A percentile compares a stretch with the other conserved stretches of the same genome.
These are phyloP conservation scores for Ambastaia sidthimunki DNA, from an alignment of 2,797 vertebrate genomes.

Conservation along the genomic window DNA sequence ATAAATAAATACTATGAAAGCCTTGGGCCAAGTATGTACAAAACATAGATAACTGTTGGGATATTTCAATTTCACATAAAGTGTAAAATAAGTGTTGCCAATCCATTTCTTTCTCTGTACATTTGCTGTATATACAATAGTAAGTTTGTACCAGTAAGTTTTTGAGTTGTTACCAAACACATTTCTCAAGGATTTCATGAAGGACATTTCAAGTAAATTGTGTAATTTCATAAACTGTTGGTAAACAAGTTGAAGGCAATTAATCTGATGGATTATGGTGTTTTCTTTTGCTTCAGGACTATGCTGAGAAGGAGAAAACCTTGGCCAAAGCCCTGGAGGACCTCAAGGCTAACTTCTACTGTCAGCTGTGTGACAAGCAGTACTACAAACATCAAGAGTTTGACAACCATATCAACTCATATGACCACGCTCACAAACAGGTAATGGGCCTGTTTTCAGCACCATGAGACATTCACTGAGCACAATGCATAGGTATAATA, in stretches of 20 bases:
- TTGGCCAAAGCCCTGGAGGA: constrained; percentile 86
- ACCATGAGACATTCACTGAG: constrained; percentile 14
- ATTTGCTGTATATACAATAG: too few species aligned
- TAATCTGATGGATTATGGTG: constrained; percentile 20
- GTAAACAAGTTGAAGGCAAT: not conserved
- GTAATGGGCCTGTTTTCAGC: constrained; percentile 68
- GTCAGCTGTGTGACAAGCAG: constrained; percentile 95
- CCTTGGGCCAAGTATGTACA: too few species aligned
- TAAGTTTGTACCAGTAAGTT: too few species aligned
- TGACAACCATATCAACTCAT: constrained; percentile 99
- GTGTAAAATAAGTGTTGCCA: too few species aligned
- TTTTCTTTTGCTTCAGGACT: constrained; percentile 76
- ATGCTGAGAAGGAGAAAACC: constrained; percentile 86
- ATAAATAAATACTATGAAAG: too few species aligned
- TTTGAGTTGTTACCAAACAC: not conserved
- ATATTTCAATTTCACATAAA: too few species aligned
- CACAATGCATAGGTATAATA: constrained; percentile 26
- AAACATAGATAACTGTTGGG: too few species aligned
- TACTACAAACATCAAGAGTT: constrained; percentile 96
- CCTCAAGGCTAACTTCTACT: constrained; percentile 92
- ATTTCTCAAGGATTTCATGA: not conserved
- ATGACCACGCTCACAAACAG: constrained; percentile 98
- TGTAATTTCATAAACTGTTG: not conserved
- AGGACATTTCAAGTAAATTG: constrained; percentile 23
- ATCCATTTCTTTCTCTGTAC: too few species aligned